phyloP scores from a whole-genome alignment of 2,888 invertebrate genomes.

The Lumbricus terrestris region DNA sequence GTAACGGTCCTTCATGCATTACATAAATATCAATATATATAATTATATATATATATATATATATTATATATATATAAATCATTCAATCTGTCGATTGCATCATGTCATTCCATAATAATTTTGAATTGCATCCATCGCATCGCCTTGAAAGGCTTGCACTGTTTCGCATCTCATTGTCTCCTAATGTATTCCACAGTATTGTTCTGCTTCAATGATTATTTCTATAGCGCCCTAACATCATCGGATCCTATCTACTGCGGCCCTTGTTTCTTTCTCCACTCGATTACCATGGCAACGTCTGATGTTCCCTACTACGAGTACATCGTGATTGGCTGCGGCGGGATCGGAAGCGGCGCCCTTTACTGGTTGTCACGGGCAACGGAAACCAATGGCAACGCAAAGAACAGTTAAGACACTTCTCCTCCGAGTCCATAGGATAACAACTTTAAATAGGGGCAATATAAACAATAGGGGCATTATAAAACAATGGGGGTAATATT shows the following conservation, averaged over 20 bases:
- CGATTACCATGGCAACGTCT: constrained; percentile 9
- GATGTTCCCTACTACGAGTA: constrained; percentile 39
- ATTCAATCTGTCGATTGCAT: no score
- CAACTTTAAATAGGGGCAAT: neutral
- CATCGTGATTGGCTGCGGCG: constrained; percentile 55
- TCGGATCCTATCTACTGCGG: no score
- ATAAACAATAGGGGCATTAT: no score
- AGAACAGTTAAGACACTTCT: neutral
- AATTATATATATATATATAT: no score
- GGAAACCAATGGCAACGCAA: constrained; percentile 27
- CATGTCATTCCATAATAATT: neutral
- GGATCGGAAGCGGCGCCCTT: constrained; percentile 53
- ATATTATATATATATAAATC: no score
- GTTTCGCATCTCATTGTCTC: neutral
- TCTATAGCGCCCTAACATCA: neutral
- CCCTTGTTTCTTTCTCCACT: neutral
- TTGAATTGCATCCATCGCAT: neutral
- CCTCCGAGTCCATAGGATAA: neutral
- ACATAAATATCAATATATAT: no score
- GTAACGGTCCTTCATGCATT: neutral
- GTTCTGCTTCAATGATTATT: neutral
- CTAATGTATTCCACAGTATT: neutral
- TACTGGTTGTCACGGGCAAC: constrained; percentile 53
- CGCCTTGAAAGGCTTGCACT: no score
- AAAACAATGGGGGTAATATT: no score